Conservation (phyloP, 92 coral and sea anemone species). For the Palythoa grandiflora region DNA sequence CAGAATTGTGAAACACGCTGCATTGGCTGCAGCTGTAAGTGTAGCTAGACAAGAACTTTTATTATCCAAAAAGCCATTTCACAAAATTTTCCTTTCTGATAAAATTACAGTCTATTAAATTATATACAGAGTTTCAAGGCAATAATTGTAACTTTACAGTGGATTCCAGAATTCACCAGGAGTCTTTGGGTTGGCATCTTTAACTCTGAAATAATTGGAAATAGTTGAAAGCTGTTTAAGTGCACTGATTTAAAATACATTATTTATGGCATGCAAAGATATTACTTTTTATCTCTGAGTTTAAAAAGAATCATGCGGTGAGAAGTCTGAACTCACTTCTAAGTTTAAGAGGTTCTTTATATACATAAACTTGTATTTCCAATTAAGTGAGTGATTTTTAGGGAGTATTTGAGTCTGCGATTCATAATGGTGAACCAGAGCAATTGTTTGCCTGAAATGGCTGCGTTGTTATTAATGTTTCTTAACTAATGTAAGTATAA, state of each 20-base stretch:
- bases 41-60: background rate
- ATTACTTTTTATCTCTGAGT: too few relatives aligned
- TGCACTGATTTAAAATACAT: background rate
- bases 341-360: too few relatives aligned
- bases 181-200: conserved; percentile 29
- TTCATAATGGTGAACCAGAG: too few relatives aligned
- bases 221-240: background rate
- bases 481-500: too few relatives aligned
- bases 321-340: too few relatives aligned
- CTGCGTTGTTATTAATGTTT: too few relatives aligned
- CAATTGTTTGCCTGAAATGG: too few relatives aligned
- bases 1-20: background rate
- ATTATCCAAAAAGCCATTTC: background rate
- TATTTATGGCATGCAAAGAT: too few relatives aligned
- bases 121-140: background rate
- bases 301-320: too few relatives aligned
- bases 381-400: too few relatives aligned
- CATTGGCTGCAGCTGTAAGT: background rate
- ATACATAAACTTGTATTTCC: too few relatives aligned
- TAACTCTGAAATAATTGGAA: background rate
- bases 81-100: background rate
- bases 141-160: background rate
- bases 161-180: conserved; percentile 50
- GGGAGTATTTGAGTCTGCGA: too few relatives aligned
- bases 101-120: background rate